phyloP scores from a whole-genome alignment of 2,113 vertebrate genomes.

The Zosterops japonicus region DNA sequence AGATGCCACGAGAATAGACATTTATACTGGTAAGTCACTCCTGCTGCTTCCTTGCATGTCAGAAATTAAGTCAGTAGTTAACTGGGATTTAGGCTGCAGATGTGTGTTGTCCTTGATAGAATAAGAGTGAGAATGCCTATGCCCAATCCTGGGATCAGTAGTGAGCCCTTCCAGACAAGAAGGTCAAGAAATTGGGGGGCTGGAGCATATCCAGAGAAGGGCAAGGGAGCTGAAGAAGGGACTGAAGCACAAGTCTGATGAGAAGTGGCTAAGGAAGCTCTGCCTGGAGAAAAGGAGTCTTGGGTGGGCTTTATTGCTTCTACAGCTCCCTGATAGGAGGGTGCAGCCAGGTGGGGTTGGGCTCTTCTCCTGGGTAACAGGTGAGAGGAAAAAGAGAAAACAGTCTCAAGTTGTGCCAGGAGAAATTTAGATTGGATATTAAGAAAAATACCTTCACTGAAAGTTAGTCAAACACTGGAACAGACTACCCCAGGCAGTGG shows the following conservation, averaged over 20 bases:
- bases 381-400: not conserved
- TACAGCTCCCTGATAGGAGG: not conserved
- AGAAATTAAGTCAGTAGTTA: not conserved
- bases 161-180: not conserved
- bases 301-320: rapidly evolving
- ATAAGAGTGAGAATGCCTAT: not conserved
- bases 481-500: not conserved
- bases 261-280: not conserved
- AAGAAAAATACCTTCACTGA: not conserved
- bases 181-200: not conserved
- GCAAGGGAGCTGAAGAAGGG: not conserved
- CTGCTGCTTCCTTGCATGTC: not conserved
- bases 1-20: constrained; percentile 95
- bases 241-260: not conserved
- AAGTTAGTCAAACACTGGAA: not conserved
- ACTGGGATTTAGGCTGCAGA: not conserved
- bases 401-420: not conserved
- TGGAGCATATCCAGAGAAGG: not conserved
- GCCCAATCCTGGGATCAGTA: not conserved
- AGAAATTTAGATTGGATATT: not conserved
- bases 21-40: constrained; percentile 87
- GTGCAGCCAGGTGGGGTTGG: rapidly evolving
- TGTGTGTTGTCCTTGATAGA: not conserved
- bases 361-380: not conserved
- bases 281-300: not conserved